Percentiles rank a stretch among this genome's conserved stretches.
Conservation (phyloP, 2,888 invertebrate genomes). For the Deladenus siricidicola region DNA sequence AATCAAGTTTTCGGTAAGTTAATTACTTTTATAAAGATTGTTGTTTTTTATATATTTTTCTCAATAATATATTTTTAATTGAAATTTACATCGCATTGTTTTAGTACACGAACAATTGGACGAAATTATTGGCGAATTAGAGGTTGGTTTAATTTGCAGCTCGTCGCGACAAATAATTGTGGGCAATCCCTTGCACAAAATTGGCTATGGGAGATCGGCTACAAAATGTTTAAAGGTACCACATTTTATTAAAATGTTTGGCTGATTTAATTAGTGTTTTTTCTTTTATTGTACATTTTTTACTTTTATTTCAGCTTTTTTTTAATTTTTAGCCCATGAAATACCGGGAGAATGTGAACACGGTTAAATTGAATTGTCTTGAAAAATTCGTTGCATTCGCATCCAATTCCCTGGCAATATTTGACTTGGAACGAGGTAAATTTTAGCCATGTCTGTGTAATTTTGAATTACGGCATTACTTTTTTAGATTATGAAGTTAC, state of each 20-base stretch:
- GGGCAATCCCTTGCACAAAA: conserved; percentile 10
- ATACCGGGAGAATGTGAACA: conserved; percentile 4
- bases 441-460: neutral
- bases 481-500: no score
- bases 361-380: conserved; percentile 12
- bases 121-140: neutral
- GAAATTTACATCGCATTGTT: neutral
- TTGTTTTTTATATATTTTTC: no score
- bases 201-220: conserved; percentile 1
- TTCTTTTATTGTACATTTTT: neutral
- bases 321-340: conserved; percentile 11
- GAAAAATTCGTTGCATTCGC: conserved; percentile 19
- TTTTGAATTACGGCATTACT: neutral
- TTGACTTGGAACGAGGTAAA: conserved; percentile 24
- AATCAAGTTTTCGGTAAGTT: no score
- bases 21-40: no score
- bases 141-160: neutral
- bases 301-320: neutral
- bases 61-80: no score
- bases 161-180: neutral
- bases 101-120: neutral
- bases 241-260: neutral
- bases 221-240: no score
- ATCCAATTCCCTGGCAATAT: conserved; percentile 7
- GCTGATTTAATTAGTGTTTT: no score